Percentiles rank a stretch among this genome's conserved stretches.
Conservation (phyloP, 30 jellyfish, hydroid and myxozoan genomes). For the Mastigias papua region DNA sequence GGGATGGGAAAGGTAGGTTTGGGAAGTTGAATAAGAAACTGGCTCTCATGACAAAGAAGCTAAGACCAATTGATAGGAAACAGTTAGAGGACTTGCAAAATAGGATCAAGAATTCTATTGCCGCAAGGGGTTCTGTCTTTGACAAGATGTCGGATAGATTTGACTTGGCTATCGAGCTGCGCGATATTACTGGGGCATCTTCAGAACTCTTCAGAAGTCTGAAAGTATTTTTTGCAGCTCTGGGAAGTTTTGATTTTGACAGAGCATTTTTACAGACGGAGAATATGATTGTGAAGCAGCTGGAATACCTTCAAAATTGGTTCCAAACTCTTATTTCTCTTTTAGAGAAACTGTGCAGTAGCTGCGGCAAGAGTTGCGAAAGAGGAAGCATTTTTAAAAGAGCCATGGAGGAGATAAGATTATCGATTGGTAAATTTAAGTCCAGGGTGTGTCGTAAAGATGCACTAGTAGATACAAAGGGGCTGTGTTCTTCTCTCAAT, state of each 20-base stretch:
- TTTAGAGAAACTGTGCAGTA: constrained; percentile 65
- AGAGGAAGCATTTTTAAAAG: constrained; percentile 33
- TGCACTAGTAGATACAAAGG: constrained; percentile 15
- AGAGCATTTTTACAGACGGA: constrained; percentile 72
- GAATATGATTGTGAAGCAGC: constrained; percentile 59
- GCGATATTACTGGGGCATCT: constrained; percentile 79
- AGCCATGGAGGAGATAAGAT: constrained; percentile 24
- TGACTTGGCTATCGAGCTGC: constrained; percentile 78
- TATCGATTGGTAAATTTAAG: constrained; percentile 36
- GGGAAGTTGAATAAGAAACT: constrained; percentile 64
- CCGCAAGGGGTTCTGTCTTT: constrained; percentile 72
- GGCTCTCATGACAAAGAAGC: constrained; percentile 42
- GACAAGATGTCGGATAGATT: constrained; percentile 81
- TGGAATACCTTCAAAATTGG: constrained; percentile 88
- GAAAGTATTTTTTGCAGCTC: constrained; percentile 62
- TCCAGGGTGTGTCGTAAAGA: constrained; percentile 30
- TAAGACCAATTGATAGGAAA: constrained; percentile 60
- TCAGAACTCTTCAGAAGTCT: constrained; percentile 62
- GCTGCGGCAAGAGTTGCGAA: constrained; percentile 76
- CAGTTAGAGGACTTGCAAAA: constrained; percentile 69
- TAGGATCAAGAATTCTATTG: constrained; percentile 49
- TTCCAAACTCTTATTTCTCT: constrained; percentile 71
- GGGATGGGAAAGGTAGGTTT: constrained; percentile 56
- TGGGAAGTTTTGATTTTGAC: constrained; percentile 66
- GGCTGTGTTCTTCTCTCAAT: constrained; percentile 48